Evolutionary conservation across 2,797 vertebrate genomes (phyloP).

Genomic region (Florisuga fusca): DNA sequence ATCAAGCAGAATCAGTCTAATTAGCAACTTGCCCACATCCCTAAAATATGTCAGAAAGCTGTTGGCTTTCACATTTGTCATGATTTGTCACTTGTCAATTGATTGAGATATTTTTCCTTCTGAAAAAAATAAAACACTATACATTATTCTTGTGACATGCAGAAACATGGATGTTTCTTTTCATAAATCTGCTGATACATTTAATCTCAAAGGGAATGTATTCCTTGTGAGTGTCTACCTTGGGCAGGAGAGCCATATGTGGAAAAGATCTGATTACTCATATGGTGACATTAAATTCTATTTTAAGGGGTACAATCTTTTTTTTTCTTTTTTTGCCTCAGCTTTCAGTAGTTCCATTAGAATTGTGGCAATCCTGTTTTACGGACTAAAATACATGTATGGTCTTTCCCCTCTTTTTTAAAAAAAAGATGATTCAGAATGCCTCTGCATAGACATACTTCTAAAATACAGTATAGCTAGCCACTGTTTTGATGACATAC

Average conservation of each 20-base stretch:
- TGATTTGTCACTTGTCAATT: background rate
- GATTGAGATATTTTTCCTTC: background rate
- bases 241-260: background rate
- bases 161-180: background rate
- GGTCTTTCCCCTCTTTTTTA: background rate
- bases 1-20: background rate
- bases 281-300: background rate
- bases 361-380: background rate
- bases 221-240: background rate
- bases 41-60: background rate
- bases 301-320: background rate
- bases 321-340: background rate
- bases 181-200: background rate
- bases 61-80: background rate
- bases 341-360: conserved; percentile 32
- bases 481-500: background rate
- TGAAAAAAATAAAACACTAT: background rate
- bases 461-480: background rate
- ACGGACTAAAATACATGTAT: conserved; percentile 23
- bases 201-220: background rate
- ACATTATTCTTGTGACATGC: background rate
- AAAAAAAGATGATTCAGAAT: conserved; percentile 33
- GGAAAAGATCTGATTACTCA: background rate
- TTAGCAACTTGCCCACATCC: background rate
- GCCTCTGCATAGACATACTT: background rate